Evolutionary conservation across 1,140 invertebrate species (phyloP), one percentile per base, ranked within the genome.

Genomic region (Drosophila bipectinata): DNA sequence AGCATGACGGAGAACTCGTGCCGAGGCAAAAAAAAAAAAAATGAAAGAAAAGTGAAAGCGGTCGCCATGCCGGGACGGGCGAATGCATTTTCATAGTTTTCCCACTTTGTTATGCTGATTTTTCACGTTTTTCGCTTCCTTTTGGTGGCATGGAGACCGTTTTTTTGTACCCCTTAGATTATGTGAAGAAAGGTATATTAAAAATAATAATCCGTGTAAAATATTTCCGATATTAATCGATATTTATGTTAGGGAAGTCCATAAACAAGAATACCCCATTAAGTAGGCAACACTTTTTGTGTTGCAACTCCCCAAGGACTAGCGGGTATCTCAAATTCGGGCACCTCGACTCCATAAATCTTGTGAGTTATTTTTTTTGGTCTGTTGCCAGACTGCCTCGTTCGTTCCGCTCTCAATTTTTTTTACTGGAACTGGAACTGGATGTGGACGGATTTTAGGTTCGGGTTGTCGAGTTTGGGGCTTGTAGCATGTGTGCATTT

Each of bases 51-150:
- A 79, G 71, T 32, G 56, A 64, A 69, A 64, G 62, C 71, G 59
- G 64, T 28, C 71, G 64, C 41, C 71, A 56, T 59, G 66, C 59
- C 62, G 47, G 73, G 49, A 57, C 62, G 44, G 68, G 49, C 61
- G 69, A 82, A 67, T 83, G 72, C 72, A 84, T 79, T 79, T 84
- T 53, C 72, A 76, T 72, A 83, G 64, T 78, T 82, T 83, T 49
- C 61, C 52, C 66, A 76, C 72, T 83, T 83, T 84, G 80, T 79
- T 83, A 83, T 83, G 80, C 80, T 83, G 79, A 84, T 79, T 83
- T 83, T 83, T 73, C 73, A 79, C 72, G 79, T 57, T 83, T 80
- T 72, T 66, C 52, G 51, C 55, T 51, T 61, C 45, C 55, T 57
- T 67, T 75, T 49, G 30, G n/a, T 7, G 41, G 41, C 14, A 9